Conservation (phyloP, 2,797 vertebrate genomes). For the Picus viridis region DNA sequence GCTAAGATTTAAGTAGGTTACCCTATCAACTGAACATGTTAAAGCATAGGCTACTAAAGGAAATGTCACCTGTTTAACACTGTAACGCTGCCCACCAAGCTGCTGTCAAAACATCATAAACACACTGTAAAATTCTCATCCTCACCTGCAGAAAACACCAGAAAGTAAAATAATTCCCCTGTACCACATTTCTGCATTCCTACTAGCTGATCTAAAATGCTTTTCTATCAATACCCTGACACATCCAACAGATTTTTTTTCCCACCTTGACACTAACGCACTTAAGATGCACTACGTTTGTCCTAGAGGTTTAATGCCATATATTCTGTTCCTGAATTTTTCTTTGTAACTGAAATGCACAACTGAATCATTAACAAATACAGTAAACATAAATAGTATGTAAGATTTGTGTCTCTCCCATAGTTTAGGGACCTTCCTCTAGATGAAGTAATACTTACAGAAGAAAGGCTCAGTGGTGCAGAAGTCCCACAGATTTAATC, state of each 20-base stretch:
- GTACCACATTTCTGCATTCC: background rate
- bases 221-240: background rate
- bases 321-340: background rate
- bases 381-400: background rate
- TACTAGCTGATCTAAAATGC: background rate
- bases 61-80: background rate
- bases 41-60: slow-evolving; percentile 1
- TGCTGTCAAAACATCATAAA: background rate
- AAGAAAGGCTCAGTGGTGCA: background rate
- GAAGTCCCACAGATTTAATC: background rate
- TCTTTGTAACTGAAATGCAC: background rate
- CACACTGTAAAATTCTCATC: background rate
- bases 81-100: background rate
- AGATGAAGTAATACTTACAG: background rate
- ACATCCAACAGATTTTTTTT: background rate
- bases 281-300: background rate
- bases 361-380: background rate
- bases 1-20: too few species aligned
- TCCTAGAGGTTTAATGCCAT: background rate
- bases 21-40: background rate
- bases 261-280: background rate
- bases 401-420: background rate
- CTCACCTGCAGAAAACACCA: background rate
- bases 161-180: background rate
- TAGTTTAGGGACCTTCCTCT: background rate